Conservation (phyloP, 2,113 vertebrate genomes). For the Elachura formosa region DNA sequence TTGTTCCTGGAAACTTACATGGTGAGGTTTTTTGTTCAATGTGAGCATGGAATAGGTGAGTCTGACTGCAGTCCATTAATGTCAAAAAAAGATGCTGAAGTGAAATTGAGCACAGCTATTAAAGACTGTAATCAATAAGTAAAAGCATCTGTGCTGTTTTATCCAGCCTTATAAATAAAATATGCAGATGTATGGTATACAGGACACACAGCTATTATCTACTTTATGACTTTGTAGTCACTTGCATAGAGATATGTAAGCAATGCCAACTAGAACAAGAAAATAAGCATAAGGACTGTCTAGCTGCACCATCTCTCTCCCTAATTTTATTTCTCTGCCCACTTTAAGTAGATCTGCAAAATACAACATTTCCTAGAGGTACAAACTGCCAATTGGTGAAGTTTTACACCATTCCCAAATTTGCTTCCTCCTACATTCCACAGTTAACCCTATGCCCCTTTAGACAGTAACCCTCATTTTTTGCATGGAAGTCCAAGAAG, state of each 20-base stretch:
- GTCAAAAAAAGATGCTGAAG: not conserved
- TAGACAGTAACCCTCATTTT: not conserved
- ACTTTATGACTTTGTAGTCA: not conserved
- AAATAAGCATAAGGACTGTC: not conserved
- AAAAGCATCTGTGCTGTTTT: not conserved
- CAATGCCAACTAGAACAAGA: not conserved
- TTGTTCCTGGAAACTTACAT: not conserved
- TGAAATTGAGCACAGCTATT: not conserved
- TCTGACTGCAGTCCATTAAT: not conserved
- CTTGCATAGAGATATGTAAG: not conserved
- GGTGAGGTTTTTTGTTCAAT: not conserved
- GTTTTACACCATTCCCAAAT: not conserved
- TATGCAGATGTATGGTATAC: not conserved
- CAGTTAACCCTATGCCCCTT: not conserved
- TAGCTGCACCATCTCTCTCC: not conserved
- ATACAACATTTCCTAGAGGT: not conserved
- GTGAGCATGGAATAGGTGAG: not conserved
- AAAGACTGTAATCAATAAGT: not conserved
- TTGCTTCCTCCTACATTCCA: not conserved
- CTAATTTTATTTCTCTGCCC: not conserved
- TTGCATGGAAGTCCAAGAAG: not conserved
- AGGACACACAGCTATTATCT: not conserved
- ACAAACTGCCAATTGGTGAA: not conserved
- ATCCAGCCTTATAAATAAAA: not conserved
- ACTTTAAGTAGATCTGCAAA: not conserved